Base-by-base conservation (phyloP, 2,113 vertebrate species). In the Lutjanus erythropterus region DNA sequence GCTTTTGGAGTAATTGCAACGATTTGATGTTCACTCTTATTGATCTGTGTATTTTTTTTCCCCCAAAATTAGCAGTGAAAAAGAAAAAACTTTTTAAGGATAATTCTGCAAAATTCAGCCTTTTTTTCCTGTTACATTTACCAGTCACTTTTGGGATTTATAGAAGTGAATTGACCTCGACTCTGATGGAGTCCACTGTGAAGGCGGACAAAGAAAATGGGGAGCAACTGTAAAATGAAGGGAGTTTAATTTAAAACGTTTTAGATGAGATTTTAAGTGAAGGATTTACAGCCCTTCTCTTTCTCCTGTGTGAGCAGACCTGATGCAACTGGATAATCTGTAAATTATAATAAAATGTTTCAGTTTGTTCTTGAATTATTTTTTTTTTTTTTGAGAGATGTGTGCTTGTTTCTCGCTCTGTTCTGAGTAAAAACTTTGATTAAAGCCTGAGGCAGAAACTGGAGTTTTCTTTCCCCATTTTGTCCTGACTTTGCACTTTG, bases 321-420 rank as follows among this genome's bases (percentile, higher is more conserved):
- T 92, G 88, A 90, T 89, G 75, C 59, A 93, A 94, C 89, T 93
- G 93, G 91, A 93, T 85, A 65, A 90, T 88, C 71, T 93, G 86
- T 91, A 89, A 92, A 91, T 90, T 86, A 76, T 91, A 95, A 88
- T 89, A 67, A 89, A 86, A 84, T 77, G 69, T 92, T 92, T 92
- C 55, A 69, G 59, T 62, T 85, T 82, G 78, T 80, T 84, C 65
- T 75, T 47, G 53, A 75, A 0, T 59, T n/a, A n/a, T n/a, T n/a
- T n/a, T n/a, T n/a, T n/a, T n/a, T n/a, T n/a, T 72, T 69, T 73
- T 3, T 62, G 14, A 67, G 55, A 25, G 18, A 50, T 21, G 41
- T 70, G 16, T 69, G 19, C 1, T 29, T n/a, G 61, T 69, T 78
- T 71, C 10, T 44, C 5, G 3, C 2, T 46, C 9, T 37, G 41